Evolutionary conservation across 2,797 vertebrate genomes (phyloP).

Genomic region (Malacoctenus gilli): DNA sequence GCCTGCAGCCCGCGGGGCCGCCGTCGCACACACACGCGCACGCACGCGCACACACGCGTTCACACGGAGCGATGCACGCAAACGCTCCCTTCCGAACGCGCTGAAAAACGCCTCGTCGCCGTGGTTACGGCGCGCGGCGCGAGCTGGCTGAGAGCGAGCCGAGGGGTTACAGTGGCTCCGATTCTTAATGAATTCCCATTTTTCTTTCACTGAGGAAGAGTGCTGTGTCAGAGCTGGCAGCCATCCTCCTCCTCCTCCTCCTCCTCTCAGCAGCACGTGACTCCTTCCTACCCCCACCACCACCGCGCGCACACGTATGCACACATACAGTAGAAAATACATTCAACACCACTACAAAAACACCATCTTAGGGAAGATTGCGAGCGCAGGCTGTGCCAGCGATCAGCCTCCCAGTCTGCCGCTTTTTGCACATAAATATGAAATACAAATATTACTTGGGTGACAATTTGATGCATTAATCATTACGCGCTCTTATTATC

Average conservation of each 20-base stretch:
- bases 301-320: constrained; percentile 14
- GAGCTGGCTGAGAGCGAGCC: constrained; percentile 25
- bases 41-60: constrained; percentile 5
- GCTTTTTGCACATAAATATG: background rate
- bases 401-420: constrained; percentile 6
- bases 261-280: constrained; percentile 33
- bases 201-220: constrained; percentile 43
- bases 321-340: constrained; percentile 15
- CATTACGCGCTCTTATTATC: no score
- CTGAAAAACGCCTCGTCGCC: constrained; percentile 26
- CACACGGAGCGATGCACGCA: background rate
- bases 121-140: constrained; percentile 41
- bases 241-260: constrained; percentile 54
- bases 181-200: constrained; percentile 37
- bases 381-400: constrained; percentile 15
- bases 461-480: background rate
- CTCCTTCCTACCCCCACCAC: constrained; percentile 18
- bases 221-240: constrained; percentile 71
- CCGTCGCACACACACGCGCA: constrained; percentile 11
- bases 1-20: constrained; percentile 21
- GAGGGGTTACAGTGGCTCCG: constrained; percentile 17
- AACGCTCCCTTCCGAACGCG: constrained; percentile 9
- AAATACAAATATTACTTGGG: background rate
- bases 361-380: constrained; percentile 10
- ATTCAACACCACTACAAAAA: constrained; percentile 14